A percentile compares a stretch with the other conserved stretches of the same genome.
Evolutionary conservation across 2,113 vertebrate species (phyloP).

Genomic region (Lepus americanus): DNA sequence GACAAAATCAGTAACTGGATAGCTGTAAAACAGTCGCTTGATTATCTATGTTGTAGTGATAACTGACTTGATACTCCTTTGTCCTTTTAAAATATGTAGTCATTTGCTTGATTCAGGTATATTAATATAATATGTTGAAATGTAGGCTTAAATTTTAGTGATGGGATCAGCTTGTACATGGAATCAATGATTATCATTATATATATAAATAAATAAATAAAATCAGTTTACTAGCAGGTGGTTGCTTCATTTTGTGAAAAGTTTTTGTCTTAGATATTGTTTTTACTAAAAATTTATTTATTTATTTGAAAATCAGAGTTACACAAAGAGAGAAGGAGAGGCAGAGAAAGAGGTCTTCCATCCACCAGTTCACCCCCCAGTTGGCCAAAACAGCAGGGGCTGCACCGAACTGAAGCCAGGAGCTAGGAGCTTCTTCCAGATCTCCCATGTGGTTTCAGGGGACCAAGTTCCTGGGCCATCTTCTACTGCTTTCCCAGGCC

Average conservation of each 20-base stretch:
- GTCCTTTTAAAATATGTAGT: not conserved
- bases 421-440: too few relatives aligned
- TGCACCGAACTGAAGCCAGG: too few relatives aligned
- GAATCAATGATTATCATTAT: not conserved
- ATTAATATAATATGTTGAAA: not conserved
- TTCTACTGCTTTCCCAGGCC: too few relatives aligned
- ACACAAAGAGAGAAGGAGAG: too few relatives aligned
- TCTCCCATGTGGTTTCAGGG: too few relatives aligned
- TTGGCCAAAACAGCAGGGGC: too few relatives aligned
- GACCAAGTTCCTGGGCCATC: too few relatives aligned
- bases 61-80: not conserved
- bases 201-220: not conserved
- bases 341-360: too few relatives aligned
- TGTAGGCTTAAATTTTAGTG: not conserved
- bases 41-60: not conserved
- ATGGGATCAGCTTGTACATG: not conserved
- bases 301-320: too few relatives aligned
- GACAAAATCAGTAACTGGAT: not conserved
- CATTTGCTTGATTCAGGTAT: not conserved
- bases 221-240: not conserved
- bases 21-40: not conserved
- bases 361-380: too few relatives aligned
- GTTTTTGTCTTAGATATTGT: not conserved
- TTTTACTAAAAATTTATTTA: too few relatives aligned
- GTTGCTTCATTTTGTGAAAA: slow-evolving; percentile 43